Evolutionary conservation across 1,140 invertebrate species (phyloP).

Genomic region (Copidosoma floridanum): DNA sequence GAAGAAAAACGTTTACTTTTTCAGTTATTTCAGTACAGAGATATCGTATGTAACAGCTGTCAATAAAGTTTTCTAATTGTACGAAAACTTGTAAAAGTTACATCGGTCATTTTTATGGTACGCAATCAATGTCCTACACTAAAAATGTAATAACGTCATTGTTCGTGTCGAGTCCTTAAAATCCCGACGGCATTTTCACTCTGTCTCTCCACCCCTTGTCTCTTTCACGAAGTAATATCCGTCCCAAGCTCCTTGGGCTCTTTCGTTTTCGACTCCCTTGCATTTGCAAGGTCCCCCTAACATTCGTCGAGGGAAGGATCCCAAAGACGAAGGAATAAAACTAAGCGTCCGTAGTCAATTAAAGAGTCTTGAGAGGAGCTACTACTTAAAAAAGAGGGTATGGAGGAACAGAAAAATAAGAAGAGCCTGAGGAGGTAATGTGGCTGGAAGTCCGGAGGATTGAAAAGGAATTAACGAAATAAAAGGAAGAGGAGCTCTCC

Average conservation of each 20-base stretch:
- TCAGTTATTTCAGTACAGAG: no score
- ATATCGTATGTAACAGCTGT: no score
- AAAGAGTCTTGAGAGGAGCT: constrained; percentile 28
- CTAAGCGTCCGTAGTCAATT: constrained; percentile 48
- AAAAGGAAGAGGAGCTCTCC: constrained; percentile 6
- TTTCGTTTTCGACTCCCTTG: constrained; percentile 25
- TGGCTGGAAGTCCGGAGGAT: constrained; percentile 14
- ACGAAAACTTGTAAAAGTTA: no score
- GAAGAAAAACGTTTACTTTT: no score
- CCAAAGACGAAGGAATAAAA: constrained; percentile 37
- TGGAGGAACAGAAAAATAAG: no score
- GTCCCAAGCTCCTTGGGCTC: neutral
- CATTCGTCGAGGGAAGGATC: neutral
- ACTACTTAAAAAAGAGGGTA: no score
- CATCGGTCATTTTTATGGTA: no score
- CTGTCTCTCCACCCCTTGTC: no score
- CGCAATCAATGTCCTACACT: no score
- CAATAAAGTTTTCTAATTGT: no score
- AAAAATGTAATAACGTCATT: no score
- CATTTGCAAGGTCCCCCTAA: constrained; percentile 9
- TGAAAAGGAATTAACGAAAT: constrained; percentile 19
- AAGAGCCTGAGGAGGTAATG: constrained; percentile 32
- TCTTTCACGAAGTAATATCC: constrained; percentile 18
- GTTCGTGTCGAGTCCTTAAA: no score
- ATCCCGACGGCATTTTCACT: constrained; percentile 6